Base-by-base conservation (phyloP, 2,888 invertebrate genomes). In the Lasioglossum vierecki region DNA sequence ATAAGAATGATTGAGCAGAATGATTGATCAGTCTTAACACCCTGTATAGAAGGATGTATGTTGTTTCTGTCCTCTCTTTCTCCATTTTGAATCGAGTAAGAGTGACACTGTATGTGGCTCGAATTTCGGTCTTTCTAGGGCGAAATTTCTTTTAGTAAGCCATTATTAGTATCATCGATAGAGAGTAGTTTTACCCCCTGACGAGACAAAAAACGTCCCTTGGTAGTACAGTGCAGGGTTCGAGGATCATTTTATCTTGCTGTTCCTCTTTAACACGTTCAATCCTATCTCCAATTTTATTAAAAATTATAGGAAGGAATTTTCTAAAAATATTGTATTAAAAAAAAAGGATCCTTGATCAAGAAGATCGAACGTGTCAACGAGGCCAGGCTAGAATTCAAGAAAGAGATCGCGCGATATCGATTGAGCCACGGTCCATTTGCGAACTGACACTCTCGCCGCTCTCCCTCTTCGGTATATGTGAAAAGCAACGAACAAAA, bases 401-500 rank as follows among this genome's bases (percentile, higher is more conserved):
- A 39, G 26, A 15, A 66, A 22, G 0, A 13, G 4, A 22, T 13
- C 57, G n/a, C 46, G 30, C 22, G 26, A 76, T 49, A 41, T 76
- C 83, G 73, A 76, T 74, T 46, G 83, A 39, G n/a, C 68, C 68
- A 18, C 53, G 77, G 8, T 78, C 30, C 30, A 22, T 78, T 78
- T 13, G 70, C 70, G 53, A 70, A 41, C 70, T 18, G 49, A 39
- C 41, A 49, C 77, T 13, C 49, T 49, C n/a, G 8, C 53, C 35
- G 18, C 68, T 35, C 26, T 57, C 57, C 57, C 57, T 57, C n/a
- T 57, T n/a, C 53, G 22, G 53, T 44, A 22, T 53, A 22, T 3
- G 53, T 22, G 53, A 22, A n/a, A 9, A n/a, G 8, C 18, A 53
- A 53, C 2, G 9, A 53, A 53, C 8, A 9, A 9, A 53, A 57